Percentiles rank a stretch among this genome's conserved stretches.
These are phyloP conservation scores for Nasonia giraulti DNA, from an alignment of 1,140 invertebrate species.

Conservation along the genomic window DNA sequence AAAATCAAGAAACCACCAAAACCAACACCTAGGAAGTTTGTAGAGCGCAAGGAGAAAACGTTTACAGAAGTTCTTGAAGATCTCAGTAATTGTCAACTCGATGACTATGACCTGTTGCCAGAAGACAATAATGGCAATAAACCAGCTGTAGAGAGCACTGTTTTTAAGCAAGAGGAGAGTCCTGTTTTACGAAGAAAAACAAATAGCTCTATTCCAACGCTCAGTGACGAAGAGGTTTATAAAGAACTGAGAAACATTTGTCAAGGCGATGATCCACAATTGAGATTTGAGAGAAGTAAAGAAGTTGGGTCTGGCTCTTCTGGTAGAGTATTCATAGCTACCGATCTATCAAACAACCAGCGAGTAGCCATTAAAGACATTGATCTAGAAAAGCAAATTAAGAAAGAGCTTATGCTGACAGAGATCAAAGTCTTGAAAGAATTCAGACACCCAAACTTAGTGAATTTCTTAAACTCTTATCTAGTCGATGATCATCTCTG, in stretches of 20 bases:
- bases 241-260: constrained; percentile 87
- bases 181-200: constrained; percentile 68
- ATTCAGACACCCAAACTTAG: constrained; percentile 96
- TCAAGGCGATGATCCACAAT: constrained; percentile 83
- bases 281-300: constrained; percentile 87
- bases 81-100: constrained; percentile 59
- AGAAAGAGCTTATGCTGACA: constrained; percentile 95
- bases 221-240: constrained; percentile 89
- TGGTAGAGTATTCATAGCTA: constrained; percentile 94
- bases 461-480: constrained; percentile 97
- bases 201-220: constrained; percentile 73
- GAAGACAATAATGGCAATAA: constrained; percentile 56
- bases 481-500: constrained; percentile 92
- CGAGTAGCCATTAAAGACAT: constrained; percentile 97
- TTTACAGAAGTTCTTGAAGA: constrained; percentile 74
- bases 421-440: constrained; percentile 96
- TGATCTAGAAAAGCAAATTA: constrained; percentile 93
- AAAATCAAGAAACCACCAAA: constrained; percentile 68
- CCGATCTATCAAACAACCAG: constrained; percentile 83
- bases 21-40: constrained; percentile 67
- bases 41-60: constrained; percentile 67
- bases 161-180: constrained; percentile 63
- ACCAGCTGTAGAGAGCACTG: constrained; percentile 56
- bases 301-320: constrained; percentile 93
- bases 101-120: constrained; percentile 53